Conservation (phyloP, 1,140 invertebrate species). For the Gryon sp. region DNA sequence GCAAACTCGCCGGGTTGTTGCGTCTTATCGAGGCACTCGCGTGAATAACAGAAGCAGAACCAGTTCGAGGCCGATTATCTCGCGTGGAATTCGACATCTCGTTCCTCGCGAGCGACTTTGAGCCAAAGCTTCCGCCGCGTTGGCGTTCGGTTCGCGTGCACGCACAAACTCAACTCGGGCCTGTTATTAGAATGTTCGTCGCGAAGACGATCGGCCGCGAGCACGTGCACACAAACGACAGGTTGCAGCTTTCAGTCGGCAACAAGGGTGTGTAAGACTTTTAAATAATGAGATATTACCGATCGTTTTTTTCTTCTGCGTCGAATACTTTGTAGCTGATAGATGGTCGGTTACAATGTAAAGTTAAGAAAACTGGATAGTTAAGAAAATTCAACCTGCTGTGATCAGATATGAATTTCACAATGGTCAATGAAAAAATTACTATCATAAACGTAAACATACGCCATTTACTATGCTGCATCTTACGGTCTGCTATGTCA, state of each 20-base stretch:
- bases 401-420: too few species aligned
- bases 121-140: conserved; percentile 56
- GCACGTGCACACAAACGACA: conserved; percentile 45
- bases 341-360: too few species aligned
- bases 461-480: too few species aligned
- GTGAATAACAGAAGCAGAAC: conserved; percentile 65
- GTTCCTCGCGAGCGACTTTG: conserved; percentile 54
- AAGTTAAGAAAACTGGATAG: too few species aligned
- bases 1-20: conserved; percentile 52
- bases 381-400: too few species aligned
- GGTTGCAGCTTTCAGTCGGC: conserved; percentile 1
- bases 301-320: too few species aligned
- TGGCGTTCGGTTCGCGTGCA: conserved; percentile 46
- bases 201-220: conserved; percentile 17
- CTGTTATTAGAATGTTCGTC: conserved; percentile 44
- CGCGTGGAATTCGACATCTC: conserved; percentile 60
- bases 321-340: too few species aligned
- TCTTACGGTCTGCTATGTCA: too few species aligned
- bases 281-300: not conserved
- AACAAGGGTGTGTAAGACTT: not conserved
- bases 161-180: conserved; percentile 21
- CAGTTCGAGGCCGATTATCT: conserved; percentile 60
- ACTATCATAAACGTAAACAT: too few species aligned
- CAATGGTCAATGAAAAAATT: too few species aligned
- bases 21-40: conserved; percentile 54